Conservation (phyloP, 2,888 invertebrate species). For the Syrista parreyssii region DNA sequence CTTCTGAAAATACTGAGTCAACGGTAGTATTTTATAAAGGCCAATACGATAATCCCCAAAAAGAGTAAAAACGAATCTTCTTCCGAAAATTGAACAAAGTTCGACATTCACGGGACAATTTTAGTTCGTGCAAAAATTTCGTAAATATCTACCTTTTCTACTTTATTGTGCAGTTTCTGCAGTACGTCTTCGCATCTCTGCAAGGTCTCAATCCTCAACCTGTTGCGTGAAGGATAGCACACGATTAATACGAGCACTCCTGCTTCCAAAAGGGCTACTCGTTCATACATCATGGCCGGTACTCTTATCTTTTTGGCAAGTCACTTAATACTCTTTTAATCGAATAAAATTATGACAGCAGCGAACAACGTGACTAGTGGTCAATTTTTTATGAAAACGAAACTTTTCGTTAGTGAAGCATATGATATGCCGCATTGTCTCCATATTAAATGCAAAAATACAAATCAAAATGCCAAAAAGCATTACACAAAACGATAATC, state of each 20-base stretch:
- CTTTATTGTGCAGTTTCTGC: conserved; percentile 74
- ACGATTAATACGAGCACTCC: neutral
- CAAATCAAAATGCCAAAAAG: neutral
- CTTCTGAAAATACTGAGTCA: neutral
- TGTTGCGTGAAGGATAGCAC: conserved; percentile 55
- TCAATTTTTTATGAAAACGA: neutral
- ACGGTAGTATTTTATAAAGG: neutral
- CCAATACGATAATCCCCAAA: neutral
- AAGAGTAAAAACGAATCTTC: neutral
- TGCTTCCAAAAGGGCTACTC: neutral
- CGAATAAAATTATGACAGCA: neutral
- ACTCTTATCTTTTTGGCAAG: no score
- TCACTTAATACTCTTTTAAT: no score
- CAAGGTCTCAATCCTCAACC: conserved; percentile 77
- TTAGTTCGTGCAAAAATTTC: neutral
- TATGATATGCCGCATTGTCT: neutral
- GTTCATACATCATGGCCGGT: neutral
- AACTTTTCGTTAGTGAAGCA: neutral
- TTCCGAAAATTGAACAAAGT: neutral
- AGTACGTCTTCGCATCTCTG: conserved; percentile 78
- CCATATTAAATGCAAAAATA: neutral
- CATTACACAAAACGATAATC: neutral
- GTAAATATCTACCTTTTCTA: conserved; percentile 69
- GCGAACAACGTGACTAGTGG: neutral
- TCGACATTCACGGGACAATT: conserved; percentile 1